Evolutionary conservation across 2,113 vertebrate species (phyloP), one percentile per base, ranked within the genome.

Genomic region (Cololabis saira): DNA sequence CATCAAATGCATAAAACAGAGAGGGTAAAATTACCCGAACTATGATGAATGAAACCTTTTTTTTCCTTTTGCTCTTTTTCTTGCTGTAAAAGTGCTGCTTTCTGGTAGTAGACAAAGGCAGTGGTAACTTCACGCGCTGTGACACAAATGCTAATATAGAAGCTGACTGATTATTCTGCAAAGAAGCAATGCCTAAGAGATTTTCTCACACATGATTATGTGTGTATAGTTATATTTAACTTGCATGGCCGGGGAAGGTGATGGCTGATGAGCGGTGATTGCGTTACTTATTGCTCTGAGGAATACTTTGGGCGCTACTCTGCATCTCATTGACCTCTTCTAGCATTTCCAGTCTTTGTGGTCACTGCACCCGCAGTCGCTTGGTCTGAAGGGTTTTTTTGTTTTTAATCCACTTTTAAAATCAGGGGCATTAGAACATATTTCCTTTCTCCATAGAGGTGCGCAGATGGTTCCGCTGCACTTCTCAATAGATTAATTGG

Each of bases 1-100:
- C 96, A 89, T 88, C 96, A 92, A 95, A 98, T 93, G 95, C 96
- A 72, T 98, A 97, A 93, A 94, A 70, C 42, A 70, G 47, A 82
- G 70, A 82, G 82, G 82, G 84, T 86, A 86, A 90, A 80, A 78
- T 77, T 15, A 76, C 58, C 62, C 18, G 65, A 47, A 56, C 48
- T 64, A 58, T 56, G n/a, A 43, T 44, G 91, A 91, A 92, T 82
- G 92, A 3, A 78, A 55, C 88, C 88, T 81, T 27, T 27, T 72
- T 84, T 37, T 16, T 67, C 65, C 50, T 76, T 56, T 72, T 21
- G 42, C 65, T 69, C 22, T 52, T 50, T 80, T 50, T 80, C 48
- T 62, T 81, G 67, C 77, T 73, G 3, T 33, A 61, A 22, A 67
- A 54, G 30, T 3, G 15, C 47, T 68, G 78, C 82, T 89, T 85